Conservation (phyloP, 1,140 invertebrate species). For the Heliconius hewitsoni region DNA sequence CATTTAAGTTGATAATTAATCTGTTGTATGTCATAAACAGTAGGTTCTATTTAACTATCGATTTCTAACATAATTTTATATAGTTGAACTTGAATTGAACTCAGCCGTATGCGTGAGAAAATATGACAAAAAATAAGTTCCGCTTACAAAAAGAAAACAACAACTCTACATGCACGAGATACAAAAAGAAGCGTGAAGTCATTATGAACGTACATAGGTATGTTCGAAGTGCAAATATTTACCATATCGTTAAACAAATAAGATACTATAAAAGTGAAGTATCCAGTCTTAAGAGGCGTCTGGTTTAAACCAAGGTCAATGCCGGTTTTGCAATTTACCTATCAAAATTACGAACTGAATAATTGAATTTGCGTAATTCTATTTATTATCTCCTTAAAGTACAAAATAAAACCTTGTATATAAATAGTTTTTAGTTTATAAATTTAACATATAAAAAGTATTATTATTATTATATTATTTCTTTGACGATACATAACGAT, state of each 20-base stretch:
- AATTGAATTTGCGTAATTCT: background rate
- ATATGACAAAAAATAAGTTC: background rate
- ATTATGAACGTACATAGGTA: constrained; percentile 4
- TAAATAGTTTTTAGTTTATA: no score
- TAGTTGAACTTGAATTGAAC: background rate
- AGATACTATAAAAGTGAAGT: constrained; percentile 30
- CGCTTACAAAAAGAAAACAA: background rate
- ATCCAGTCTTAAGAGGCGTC: constrained; percentile 25
- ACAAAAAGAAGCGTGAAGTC: constrained; percentile 14
- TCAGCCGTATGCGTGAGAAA: background rate
- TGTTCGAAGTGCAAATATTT: constrained; percentile 26
- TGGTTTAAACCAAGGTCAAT: constrained; percentile 33
- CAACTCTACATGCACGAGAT: background rate
- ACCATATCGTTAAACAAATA: constrained; percentile 21
- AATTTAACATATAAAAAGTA: background rate
- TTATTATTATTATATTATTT: background rate
- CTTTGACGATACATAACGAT: no score
- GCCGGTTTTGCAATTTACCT: constrained; percentile 12
- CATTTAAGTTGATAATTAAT: no score
- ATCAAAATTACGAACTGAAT: background rate
- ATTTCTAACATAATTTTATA: background rate
- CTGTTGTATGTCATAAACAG: no score
- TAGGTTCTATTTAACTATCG: no score
- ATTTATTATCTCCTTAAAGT: background rate
- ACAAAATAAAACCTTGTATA: background rate